Conservation (phyloP, 1,140 invertebrate species). For the Heliothis virescens region DNA sequence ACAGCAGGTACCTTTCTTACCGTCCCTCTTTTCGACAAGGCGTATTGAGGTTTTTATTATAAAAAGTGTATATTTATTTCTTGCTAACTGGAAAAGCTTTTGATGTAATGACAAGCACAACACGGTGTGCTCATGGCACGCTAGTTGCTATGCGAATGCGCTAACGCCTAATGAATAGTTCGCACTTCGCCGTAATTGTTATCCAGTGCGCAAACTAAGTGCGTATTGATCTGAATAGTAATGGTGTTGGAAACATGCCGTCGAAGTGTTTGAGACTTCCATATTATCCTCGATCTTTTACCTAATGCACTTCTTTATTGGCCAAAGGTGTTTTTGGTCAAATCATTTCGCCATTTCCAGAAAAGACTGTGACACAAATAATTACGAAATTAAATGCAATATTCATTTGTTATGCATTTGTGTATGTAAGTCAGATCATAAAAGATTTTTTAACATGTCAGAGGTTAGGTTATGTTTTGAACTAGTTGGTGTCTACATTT, state of each 20-base stretch:
- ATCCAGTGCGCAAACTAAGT: neutral
- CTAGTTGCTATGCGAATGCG: neutral
- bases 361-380: no score
- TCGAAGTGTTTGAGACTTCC: neutral
- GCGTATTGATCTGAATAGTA: neutral
- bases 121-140: no score
- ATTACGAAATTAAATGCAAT: no score
- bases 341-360: no score
- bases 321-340: no score
- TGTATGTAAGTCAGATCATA: no score
- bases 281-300: neutral
- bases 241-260: neutral
- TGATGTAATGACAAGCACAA: neutral
- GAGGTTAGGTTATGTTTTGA: no score
- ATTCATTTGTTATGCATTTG: no score
- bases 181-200: constrained; percentile 11
- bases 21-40: neutral
- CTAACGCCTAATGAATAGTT: constrained; percentile 6
- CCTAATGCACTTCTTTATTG: neutral
- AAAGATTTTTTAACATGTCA: no score
- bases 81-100: neutral
- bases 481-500: no score
- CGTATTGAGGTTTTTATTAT: neutral
- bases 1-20: no score
- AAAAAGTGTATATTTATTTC: neutral